These are phyloP conservation scores for Papilio aristodemus DNA, from an alignment of 1,140 invertebrate genomes.

Conservation along the genomic window DNA sequence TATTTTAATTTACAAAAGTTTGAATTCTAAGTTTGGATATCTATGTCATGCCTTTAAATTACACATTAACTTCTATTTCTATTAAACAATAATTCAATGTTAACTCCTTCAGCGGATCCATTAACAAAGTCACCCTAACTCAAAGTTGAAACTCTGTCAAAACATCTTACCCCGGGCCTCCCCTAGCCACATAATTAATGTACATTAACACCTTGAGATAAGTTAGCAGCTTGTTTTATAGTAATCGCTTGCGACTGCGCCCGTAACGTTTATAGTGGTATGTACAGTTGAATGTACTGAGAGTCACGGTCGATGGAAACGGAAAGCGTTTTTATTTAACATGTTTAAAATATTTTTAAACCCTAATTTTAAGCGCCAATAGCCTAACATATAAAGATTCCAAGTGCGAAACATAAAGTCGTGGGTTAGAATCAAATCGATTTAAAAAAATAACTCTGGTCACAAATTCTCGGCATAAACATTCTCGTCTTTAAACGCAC, in stretches of 20 bases:
- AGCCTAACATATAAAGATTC: too few relatives aligned
- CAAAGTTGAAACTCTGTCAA: slow-evolving; percentile 59
- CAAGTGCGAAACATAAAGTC: too few relatives aligned
- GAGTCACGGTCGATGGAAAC: slow-evolving; percentile 37
- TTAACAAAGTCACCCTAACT: slow-evolving; percentile 53
- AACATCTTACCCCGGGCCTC: slow-evolving; percentile 53
- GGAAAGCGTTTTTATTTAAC: neutral
- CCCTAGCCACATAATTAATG: slow-evolving; percentile 66
- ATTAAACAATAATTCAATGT: slow-evolving; percentile 37
- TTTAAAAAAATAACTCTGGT: too few relatives aligned
- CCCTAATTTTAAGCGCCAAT: too few relatives aligned
- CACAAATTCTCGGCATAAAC: too few relatives aligned
- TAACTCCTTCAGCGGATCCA: slow-evolving; percentile 44
- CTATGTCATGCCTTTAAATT: neutral
- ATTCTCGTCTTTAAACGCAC: too few relatives aligned
- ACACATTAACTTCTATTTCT: neutral
- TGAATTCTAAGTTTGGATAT: neutral
- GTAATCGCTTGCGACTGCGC: slow-evolving; percentile 48
- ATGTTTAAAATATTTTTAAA: too few relatives aligned
- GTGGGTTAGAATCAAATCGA: too few relatives aligned
- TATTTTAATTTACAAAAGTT: too few relatives aligned
- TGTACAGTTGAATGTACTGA: slow-evolving; percentile 44
- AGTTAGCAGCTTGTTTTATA: slow-evolving; percentile 60
- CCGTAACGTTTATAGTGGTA: slow-evolving; percentile 49
- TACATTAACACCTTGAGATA: slow-evolving; percentile 71